Evolutionary conservation across 2,113 vertebrate genomes (phyloP), one percentile per base, ranked within the genome.

Genomic region (Xenus cinereus): DNA sequence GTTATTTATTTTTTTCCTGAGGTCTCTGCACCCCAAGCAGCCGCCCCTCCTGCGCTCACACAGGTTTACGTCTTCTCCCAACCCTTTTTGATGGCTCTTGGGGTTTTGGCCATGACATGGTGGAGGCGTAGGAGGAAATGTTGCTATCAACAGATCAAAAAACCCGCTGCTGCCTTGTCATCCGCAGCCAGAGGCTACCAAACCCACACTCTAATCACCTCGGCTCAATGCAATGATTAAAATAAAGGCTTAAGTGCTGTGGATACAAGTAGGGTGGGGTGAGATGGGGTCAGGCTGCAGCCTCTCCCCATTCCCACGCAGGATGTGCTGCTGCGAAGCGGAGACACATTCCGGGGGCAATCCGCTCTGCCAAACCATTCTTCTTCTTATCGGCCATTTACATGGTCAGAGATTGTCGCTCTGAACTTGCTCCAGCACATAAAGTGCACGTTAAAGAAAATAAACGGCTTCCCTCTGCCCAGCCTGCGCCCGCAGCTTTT

Each of bases 371-470:
- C 96, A 92, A 86, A 26, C 79, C 88, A 92, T 96, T 95, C 92
- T 95, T 90, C 92, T 91, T 28, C 85, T 96, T 95, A 95, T 95
- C 87, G 5, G 37, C 90, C 84, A 5, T 4, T 24, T 54, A 11
- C 85, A 69, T 10, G 72, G 87, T 50, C 7, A 6, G 63, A 85
- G 37, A 12, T 18, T 20, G 85, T 9, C 3, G n/a, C 91, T 90
- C 88, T 93, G 92, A 93, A 93, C 90, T 86, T 3, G 92, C 90
- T 95, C 93, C 96, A 96, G n/a, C 53, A 3, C 62, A 50, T 6
- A 32, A 88, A 79, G 12, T 9, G 50, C 26, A 59, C 2, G 24
- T 82, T 81, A 89, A 95, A 64, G 93, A 78, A 94, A 96, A 96
- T 57, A 95, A 96, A 89, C 23, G 14, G 67, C 41, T 74, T 57